Conservation (phyloP, 2,113 vertebrate species). For the Noctilio leporinus region DNA sequence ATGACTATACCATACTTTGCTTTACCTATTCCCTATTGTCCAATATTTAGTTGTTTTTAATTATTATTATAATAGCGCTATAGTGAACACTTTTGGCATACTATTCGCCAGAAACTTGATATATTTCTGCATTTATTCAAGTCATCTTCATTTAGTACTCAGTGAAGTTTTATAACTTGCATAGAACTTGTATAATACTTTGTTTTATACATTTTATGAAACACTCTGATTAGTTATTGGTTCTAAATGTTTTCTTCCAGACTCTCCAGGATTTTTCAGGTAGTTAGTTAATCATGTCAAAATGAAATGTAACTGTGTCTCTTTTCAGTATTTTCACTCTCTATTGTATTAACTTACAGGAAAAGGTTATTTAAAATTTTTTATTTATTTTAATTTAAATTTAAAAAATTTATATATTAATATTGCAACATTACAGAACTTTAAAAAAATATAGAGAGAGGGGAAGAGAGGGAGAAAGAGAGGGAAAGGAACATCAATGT, state of each 20-base stretch:
- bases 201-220: neutral
- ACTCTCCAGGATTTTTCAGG: neutral
- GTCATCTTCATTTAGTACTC: slow-evolving; percentile 1
- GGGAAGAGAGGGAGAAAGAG: too few relatives aligned
- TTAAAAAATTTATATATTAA: too few relatives aligned
- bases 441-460: too few relatives aligned
- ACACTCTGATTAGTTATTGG: neutral
- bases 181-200: neutral
- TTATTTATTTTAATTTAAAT: neutral
- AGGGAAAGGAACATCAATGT: too few relatives aligned
- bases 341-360: neutral
- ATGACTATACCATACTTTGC: slow-evolving; percentile 13
- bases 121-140: neutral
- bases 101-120: slow-evolving; percentile 7
- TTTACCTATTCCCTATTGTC: slow-evolving; percentile 24
- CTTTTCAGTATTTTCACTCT: neutral
- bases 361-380: neutral
- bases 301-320: neutral
- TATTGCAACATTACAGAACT: too few relatives aligned
- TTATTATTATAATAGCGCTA: slow-evolving; percentile 41
- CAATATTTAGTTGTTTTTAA: slow-evolving; percentile 50
- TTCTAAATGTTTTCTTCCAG: neutral
- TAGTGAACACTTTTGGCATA: neutral
- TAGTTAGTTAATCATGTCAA: neutral
- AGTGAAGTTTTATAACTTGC: neutral